These are phyloP conservation scores for Dissostichus mawsoni DNA, from an alignment of 2,113 vertebrate genomes.

Conservation along the genomic window DNA sequence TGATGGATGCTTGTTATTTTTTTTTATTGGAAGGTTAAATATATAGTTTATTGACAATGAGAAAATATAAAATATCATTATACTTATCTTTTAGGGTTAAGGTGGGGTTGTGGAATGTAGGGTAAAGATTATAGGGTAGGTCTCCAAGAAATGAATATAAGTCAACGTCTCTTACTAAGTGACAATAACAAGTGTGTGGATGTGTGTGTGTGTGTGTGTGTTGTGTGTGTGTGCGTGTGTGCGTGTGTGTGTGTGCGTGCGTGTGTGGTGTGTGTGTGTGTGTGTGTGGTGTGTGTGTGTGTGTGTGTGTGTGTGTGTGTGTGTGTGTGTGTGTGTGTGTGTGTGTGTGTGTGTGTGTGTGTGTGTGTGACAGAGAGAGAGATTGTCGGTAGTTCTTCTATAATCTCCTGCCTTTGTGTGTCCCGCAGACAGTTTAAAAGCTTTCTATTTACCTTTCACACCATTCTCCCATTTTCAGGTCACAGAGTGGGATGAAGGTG, in stretches of 20 bases:
- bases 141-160: slow-evolving; percentile 33
- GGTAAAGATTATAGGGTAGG: slow-evolving; percentile 14
- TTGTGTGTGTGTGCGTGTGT: too few relatives aligned
- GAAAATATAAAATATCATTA: neutral
- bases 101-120: slow-evolving; percentile 15
- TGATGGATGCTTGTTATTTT: neutral
- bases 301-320: slow-evolving; percentile 22
- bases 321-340: slow-evolving; percentile 31
- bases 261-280: slow-evolving; percentile 24
- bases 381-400: slow-evolving; percentile 67
- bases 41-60: neutral
- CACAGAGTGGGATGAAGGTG: slow-evolving; percentile 27
- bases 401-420: slow-evolving; percentile 78
- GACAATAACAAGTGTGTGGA: slow-evolving; percentile 53
- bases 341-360: neutral
- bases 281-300: slow-evolving; percentile 4
- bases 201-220: slow-evolving; percentile 35
- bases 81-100: slow-evolving; percentile 9
- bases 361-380: slow-evolving; percentile 14
- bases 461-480: slow-evolving; percentile 71
- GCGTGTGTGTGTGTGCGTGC: too few relatives aligned
- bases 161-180: slow-evolving; percentile 28
- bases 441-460: slow-evolving; percentile 83
- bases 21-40: neutral
- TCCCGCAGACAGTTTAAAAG: slow-evolving; percentile 82